phyloP scores from a whole-genome alignment of 2,888 invertebrate genomes.

The Xestobium rufovillosum region DNA sequence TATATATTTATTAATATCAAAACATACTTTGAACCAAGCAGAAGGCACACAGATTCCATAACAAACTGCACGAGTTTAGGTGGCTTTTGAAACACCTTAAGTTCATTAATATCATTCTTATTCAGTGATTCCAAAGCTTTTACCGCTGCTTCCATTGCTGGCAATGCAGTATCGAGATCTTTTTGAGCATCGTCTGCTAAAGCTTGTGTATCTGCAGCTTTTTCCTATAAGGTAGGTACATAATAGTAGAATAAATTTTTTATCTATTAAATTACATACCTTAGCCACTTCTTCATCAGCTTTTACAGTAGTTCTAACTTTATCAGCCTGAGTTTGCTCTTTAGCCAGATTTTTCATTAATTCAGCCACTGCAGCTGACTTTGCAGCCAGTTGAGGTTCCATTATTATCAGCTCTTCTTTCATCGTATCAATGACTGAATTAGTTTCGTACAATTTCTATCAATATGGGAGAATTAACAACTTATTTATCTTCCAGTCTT shows the following conservation, averaged over 20 bases:
- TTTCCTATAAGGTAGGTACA: constrained; percentile 47
- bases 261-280: too few species aligned
- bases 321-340: constrained; percentile 75
- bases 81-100: constrained; percentile 82
- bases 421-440: constrained; percentile 76
- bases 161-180: constrained; percentile 80
- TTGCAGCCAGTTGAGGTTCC: constrained; percentile 72
- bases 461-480: constrained; percentile 27
- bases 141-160: constrained; percentile 77
- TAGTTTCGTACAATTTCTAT: constrained; percentile 74
- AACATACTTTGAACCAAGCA: constrained; percentile 69
- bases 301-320: constrained; percentile 70
- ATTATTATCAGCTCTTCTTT: constrained; percentile 72
- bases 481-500: constrained; percentile 5
- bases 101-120: constrained; percentile 84
- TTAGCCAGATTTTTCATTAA: constrained; percentile 68
- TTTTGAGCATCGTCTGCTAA: constrained; percentile 80
- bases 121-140: constrained; percentile 78
- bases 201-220: constrained; percentile 75
- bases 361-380: constrained; percentile 66
- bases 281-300: constrained; percentile 79
- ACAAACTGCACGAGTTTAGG: constrained; percentile 80
- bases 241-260: constrained; percentile 4
- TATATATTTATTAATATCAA: too few species aligned
- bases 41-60: constrained; percentile 85